phyloP scores from a whole-genome alignment of 2,888 invertebrate species.

The Myathropa florea region DNA sequence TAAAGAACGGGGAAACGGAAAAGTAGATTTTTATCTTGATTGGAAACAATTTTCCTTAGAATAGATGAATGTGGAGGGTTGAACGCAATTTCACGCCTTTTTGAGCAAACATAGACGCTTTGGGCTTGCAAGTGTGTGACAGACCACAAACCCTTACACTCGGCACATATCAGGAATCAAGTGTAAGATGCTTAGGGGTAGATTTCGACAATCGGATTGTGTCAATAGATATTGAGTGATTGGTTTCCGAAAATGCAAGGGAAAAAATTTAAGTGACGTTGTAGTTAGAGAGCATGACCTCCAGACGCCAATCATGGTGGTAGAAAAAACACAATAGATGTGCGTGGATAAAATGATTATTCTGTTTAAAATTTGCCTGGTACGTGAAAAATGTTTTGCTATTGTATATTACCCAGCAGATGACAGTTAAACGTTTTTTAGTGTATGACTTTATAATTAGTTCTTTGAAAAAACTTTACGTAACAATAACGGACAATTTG shows the following conservation, averaged over 20 bases:
- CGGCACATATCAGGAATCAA: slow-evolving; percentile 39
- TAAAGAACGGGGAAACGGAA: slow-evolving; percentile 10
- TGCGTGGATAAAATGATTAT: not conserved
- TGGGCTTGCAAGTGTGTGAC: slow-evolving; percentile 4
- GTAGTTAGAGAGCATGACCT: not conserved
- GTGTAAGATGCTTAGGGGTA: slow-evolving; percentile 66
- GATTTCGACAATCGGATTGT: slow-evolving; percentile 69
- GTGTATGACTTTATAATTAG: too few species aligned
- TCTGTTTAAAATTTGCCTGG: not conserved
- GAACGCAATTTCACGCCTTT: slow-evolving; percentile 79
- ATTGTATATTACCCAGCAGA: not conserved
- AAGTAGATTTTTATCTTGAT: slow-evolving; percentile 60
- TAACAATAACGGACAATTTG: too few species aligned
- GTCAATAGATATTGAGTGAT: slow-evolving; percentile 70
- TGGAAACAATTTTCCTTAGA: slow-evolving; percentile 51
- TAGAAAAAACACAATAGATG: not conserved
- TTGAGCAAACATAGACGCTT: slow-evolving; percentile 72
- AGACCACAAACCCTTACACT: slow-evolving; percentile 10
- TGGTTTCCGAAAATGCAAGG: slow-evolving; percentile 18
- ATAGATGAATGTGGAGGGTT: slow-evolving; percentile 37
- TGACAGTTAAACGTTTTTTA: not conserved
- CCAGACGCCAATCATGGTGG: not conserved
- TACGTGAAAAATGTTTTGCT: too few species aligned
- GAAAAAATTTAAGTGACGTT: not conserved
- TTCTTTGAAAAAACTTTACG: too few species aligned